Evolutionary conservation across 1,140 invertebrate species (phyloP), one percentile per base, ranked within the genome.

Genomic region (Meloidogyne exigua): DNA sequence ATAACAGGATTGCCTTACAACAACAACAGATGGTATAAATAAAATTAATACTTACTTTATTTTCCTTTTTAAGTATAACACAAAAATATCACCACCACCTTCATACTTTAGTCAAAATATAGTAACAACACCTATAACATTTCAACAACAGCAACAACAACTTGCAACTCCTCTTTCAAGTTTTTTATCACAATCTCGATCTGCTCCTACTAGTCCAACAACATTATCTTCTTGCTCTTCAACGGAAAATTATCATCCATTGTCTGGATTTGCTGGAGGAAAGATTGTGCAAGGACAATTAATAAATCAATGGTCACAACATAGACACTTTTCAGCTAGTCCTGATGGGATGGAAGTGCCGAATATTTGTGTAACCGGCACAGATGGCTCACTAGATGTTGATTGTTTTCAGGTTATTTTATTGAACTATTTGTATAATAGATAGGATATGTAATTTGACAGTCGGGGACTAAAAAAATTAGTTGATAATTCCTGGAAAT

Each of bases 251-350:
- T 57, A 57, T n/a, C 49, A 57, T 57, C 49, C 49, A n/a, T 57
- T 57, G 18, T 18, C 49, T 57, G 49, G 4, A 21, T 9, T 57
- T 57, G 18, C 49, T 57, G 49, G 49, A 57, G 49, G 49, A n/a
- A 39, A 65, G 1, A 57, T n/a, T n/a, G 32, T 32, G 65, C 42
- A 75, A 36, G 36, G 73, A 21, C 49, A 28, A 12, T 62, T 71
- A n/a, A n/a, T n/a, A 26, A 68, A 71, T 21, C 82, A 69, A 44
- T 81, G 76, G 82, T 44, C 81, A n/a, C 81, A 83, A 15, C 76
- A 44, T 32, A 18, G 80, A 65, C 82, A 82, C 66, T 82, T 75
- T 62, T 81, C 79, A 10, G 83, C 81, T 10, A 86, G 84, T 26
- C 81, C 81, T 13, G 81, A 82, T 66, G 76, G 63, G 1, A 64